Percentiles rank a stretch among this genome's conserved stretches.
These are phyloP conservation scores for Pangasius djambal DNA, from an alignment of 2,797 vertebrate species.

Conservation along the genomic window DNA sequence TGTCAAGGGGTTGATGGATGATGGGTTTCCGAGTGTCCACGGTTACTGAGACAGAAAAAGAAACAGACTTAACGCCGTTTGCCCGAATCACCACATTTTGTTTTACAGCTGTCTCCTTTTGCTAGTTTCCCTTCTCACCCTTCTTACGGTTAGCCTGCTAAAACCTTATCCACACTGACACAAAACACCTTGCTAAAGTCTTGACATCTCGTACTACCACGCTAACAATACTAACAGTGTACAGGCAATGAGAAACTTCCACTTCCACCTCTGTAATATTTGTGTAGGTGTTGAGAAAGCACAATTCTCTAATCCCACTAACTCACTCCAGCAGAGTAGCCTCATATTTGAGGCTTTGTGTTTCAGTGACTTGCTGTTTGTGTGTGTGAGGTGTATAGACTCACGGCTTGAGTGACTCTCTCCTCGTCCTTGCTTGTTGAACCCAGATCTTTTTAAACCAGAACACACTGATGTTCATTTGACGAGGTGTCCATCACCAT, in stretches of 20 bases:
- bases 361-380: conserved; percentile 29
- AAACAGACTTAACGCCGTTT: not conserved
- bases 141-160: not conserved
- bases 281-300: not conserved
- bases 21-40: conserved; percentile 19
- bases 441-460: conserved; percentile 33
- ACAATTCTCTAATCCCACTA: conserved; percentile 4
- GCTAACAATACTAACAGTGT: too few relatives aligned
- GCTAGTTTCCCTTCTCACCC: not conserved
- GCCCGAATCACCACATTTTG: not conserved
- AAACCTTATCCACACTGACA: not conserved
- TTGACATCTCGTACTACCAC: not conserved
- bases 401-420: conserved; percentile 31
- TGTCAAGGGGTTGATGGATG: conserved; percentile 59
- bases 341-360: conserved; percentile 22
- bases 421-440: conserved; percentile 45
- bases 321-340: conserved; percentile 28
- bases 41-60: not conserved
- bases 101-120: not conserved
- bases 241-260: not conserved
- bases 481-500: conserved; percentile 56
- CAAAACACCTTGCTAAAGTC: not conserved
- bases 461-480: conserved; percentile 49
- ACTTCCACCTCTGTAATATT: not conserved
- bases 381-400: conserved; percentile 39